Evolutionary conservation across 64 coral and sea anemone genomes (phyloP), one percentile per base, ranked within the genome.

Genomic region (Montipora efflorescens): DNA sequence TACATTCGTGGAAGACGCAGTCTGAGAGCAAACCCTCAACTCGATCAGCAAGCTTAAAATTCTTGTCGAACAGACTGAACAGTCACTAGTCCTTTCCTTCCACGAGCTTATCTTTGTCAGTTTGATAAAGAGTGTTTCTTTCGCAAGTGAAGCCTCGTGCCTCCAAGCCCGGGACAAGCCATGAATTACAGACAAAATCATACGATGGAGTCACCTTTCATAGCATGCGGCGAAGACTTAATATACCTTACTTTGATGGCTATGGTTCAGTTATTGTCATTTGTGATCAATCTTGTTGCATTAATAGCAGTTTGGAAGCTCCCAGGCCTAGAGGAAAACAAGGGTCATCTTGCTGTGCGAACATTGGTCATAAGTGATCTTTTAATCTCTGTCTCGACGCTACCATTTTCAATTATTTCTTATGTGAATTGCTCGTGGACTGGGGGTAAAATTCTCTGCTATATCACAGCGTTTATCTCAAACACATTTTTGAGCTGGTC

Each of bases 401-500:
- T 96, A 10, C 91, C 95, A 12, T 44, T 93, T 16, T 93, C 87
- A 12, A 52, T 96, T 21, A 53, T 90, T 18, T 96, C 95, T 6
- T 94, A 82, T 62, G 25, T 48, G 5, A 87, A 87, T 43, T 83
- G 95, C 59, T 66, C 66, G 9, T 96, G 95, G 95, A 59, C 79
- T 3, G 91, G 95, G 1, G 91, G 95, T n/a, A 13, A 51, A 18
- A 59, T 90, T 94, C 76, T 89, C 8, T 96, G 95, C 46, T 71
- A 75, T 64, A 0, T 90, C 19, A 91, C 95, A 8, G 95, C 92
- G 6, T 96, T 96, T 78, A 74, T 96, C 43, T 91, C 92, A 0
- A 94, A 89, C 48, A 58, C 84, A 18, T 91, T 96, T 16, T 74
- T 94, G 47, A 90, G 92, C 53, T 96, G 95, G 95, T 96, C 95